phyloP scores from a whole-genome alignment of 1,140 invertebrate genomes.

The Bemisia tabaci region DNA sequence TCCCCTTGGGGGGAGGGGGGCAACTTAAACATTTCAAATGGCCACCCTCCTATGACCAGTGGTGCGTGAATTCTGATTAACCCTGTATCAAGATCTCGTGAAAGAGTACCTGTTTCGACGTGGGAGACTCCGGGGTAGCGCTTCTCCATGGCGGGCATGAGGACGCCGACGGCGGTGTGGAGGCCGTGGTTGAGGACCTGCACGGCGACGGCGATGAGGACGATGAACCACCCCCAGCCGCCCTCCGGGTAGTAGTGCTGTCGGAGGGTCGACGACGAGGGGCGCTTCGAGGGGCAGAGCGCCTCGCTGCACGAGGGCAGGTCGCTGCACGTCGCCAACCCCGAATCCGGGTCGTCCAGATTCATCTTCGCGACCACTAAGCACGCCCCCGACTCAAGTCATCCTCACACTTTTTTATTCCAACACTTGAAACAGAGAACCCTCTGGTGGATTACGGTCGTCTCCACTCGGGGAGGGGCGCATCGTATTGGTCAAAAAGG shows the following conservation, averaged over 20 bases:
- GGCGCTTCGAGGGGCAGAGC: slow-evolving; percentile 17
- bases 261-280: slow-evolving; percentile 29
- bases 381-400: not conserved
- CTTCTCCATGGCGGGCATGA: slow-evolving; percentile 24
- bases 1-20: too few relatives aligned
- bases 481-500: too few relatives aligned
- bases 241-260: slow-evolving; percentile 52
- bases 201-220: slow-evolving; percentile 36
- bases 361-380: slow-evolving; percentile 3
- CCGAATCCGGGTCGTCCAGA: slow-evolving; percentile 19
- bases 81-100: too few relatives aligned
- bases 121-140: slow-evolving; percentile 19
- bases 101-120: not conserved
- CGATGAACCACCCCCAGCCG: slow-evolving; percentile 50
- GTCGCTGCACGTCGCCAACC: slow-evolving; percentile 24
- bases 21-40: too few relatives aligned
- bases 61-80: too few relatives aligned
- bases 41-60: too few relatives aligned
- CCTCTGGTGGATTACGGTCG: too few relatives aligned
- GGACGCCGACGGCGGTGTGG: slow-evolving; percentile 33
- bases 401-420: too few relatives aligned
- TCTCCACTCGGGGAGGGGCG: too few relatives aligned
- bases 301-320: slow-evolving; percentile 23
- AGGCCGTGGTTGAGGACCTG: slow-evolving; percentile 38
- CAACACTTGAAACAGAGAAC: too few relatives aligned